Evolutionary conservation across 1,140 invertebrate genomes (phyloP).

Genomic region (Cydia pomonella): DNA sequence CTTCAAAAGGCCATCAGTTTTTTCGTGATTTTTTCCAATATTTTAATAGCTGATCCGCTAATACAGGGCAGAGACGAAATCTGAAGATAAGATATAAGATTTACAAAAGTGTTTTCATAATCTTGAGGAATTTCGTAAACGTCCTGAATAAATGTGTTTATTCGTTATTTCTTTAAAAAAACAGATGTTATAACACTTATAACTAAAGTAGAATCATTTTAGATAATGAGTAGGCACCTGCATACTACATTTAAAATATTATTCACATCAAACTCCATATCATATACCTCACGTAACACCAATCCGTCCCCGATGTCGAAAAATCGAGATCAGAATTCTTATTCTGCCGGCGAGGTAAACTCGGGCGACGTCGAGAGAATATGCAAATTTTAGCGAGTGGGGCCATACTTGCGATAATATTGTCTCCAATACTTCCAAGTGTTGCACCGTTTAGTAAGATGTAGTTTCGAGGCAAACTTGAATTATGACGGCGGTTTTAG

Average conservation of each 20-base stretch:
- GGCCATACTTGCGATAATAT: constrained; percentile 7
- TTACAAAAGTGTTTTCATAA: too few species aligned
- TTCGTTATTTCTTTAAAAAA: too few species aligned
- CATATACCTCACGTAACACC: constrained; percentile 7
- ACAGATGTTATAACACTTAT: too few species aligned
- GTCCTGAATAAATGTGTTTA: too few species aligned
- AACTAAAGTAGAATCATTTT: too few species aligned
- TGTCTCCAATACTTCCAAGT: constrained; percentile 14
- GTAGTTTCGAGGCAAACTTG: not conserved
- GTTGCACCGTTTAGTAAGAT: not conserved
- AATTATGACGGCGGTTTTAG: not conserved
- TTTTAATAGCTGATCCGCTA: too few species aligned
- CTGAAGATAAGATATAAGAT: too few species aligned
- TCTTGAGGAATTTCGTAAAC: too few species aligned
- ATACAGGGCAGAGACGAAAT: too few species aligned
- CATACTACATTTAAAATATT: not conserved
- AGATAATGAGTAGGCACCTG: not conserved
- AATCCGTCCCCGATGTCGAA: not conserved
- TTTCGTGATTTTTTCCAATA: too few species aligned
- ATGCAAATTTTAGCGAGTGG: constrained; percentile 3
- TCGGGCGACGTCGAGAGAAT: not conserved
- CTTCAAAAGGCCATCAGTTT: too few species aligned
- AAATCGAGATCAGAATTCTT: constrained; percentile 9
- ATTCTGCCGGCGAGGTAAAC: constrained; percentile 11
- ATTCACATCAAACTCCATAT: constrained; percentile 8